phyloP scores from a whole-genome alignment of 30 jellyfish, hydroid and myxozoan genomes.

The Phacellophora camtschatica region DNA sequence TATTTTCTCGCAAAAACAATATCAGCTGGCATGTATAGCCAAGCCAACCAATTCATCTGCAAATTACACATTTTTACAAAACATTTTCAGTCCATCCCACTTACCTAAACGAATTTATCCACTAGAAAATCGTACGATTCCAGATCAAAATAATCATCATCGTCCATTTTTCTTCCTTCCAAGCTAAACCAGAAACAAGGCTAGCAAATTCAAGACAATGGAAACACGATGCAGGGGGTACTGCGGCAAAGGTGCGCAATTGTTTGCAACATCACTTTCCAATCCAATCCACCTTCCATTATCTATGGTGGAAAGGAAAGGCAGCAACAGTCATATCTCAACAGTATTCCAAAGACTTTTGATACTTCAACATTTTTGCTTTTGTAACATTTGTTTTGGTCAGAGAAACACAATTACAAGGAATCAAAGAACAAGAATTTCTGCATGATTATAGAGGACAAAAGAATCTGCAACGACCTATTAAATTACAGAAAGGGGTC shows the following conservation, averaged over 20 bases:
- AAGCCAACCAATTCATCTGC: neutral
- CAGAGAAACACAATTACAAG: too few relatives aligned
- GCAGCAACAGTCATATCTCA: too few relatives aligned
- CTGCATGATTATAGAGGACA: too few relatives aligned
- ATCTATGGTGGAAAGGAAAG: neutral
- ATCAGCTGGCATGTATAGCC: neutral
- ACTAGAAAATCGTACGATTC: slow-evolving; percentile 39
- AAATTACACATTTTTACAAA: neutral
- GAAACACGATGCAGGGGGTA: slow-evolving; percentile 59
- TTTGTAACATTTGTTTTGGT: too few relatives aligned
- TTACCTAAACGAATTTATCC: slow-evolving; percentile 40
- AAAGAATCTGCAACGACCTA: too few relatives aligned
- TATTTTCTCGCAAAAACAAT: slow-evolving; percentile 8
- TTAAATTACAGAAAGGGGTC: too few relatives aligned
- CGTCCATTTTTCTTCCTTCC: slow-evolving; percentile 9
- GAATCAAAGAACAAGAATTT: too few relatives aligned
- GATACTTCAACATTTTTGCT: too few relatives aligned
- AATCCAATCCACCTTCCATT: slow-evolving; percentile 46
- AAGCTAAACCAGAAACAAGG: slow-evolving; percentile 59
- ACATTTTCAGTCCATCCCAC: neutral
- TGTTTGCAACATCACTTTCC: slow-evolving; percentile 36
- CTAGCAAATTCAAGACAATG: slow-evolving; percentile 24
- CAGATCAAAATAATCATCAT: slow-evolving; percentile 11
- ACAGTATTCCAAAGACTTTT: too few relatives aligned
- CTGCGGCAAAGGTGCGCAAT: slow-evolving; percentile 52